These are phyloP conservation scores for Brachionus koreanus DNA, from an alignment of 1,140 invertebrate genomes.

Conservation along the genomic window DNA sequence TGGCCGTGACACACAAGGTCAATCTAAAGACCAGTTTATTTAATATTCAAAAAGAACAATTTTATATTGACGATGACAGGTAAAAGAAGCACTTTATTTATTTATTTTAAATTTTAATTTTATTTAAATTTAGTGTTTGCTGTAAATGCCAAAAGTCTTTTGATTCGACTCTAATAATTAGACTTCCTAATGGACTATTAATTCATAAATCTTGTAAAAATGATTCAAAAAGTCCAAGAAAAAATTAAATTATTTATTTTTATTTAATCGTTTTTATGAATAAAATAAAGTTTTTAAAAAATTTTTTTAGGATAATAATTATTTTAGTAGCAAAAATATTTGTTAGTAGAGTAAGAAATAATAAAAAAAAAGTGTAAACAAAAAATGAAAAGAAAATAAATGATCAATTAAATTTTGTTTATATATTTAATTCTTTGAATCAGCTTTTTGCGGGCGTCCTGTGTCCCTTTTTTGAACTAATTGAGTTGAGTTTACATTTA, in stretches of 20 bases:
- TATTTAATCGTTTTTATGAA: neutral
- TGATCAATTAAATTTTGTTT: too few species aligned
- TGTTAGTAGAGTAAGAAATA: too few species aligned
- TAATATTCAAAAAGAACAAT: constrained; percentile 33
- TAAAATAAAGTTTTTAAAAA: too few species aligned
- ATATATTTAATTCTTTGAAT: too few species aligned
- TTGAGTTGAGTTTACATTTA: too few species aligned
- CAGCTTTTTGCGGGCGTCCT: too few species aligned
- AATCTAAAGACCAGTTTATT: constrained; percentile 12
- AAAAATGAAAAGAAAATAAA: too few species aligned
- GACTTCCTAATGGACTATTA: constrained; percentile 10
- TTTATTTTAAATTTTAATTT: neutral
- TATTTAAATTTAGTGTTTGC: neutral
- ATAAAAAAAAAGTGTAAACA: too few species aligned
- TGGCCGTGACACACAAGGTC: neutral
- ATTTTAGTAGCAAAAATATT: too few species aligned
- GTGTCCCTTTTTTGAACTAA: too few species aligned
- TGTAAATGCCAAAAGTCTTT: neutral
- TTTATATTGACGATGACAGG: constrained; percentile 37
- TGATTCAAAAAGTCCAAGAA: constrained; percentile 7
- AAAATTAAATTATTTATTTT: neutral
- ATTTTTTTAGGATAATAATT: too few species aligned
- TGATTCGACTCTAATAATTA: constrained; percentile 1
- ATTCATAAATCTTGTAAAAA: constrained; percentile 35
- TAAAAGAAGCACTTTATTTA: neutral